Conservation (phyloP, 2,113 vertebrate species). For the Calidris pygmaea region DNA sequence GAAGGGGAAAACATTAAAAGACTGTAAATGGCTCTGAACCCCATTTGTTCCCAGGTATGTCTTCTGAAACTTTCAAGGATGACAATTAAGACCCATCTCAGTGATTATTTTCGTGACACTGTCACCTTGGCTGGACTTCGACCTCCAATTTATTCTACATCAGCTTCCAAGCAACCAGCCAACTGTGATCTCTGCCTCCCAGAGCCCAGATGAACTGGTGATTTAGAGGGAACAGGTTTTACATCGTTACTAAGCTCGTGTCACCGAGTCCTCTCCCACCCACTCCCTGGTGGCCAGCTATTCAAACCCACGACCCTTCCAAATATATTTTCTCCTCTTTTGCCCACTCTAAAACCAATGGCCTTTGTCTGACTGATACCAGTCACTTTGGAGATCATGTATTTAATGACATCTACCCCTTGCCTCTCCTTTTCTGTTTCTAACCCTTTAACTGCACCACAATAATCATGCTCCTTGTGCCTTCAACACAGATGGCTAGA, state of each 20-base stretch:
- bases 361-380: neutral
- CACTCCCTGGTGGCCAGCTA: neutral
- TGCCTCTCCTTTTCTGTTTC: neutral
- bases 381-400: neutral
- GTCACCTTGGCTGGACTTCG: neutral
- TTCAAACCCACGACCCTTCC: neutral
- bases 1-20: neutral
- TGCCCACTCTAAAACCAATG: neutral
- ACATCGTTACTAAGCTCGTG: neutral
- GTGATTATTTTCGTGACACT: constrained; percentile 5
- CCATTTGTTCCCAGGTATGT: neutral
- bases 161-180: neutral
- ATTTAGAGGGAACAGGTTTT: neutral
- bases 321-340: neutral
- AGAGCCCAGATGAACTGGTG: neutral
- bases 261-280: neutral
- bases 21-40: neutral
- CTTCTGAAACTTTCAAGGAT: constrained; percentile 19
- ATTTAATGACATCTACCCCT: neutral
- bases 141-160: constrained; percentile 3
- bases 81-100: constrained; percentile 8
- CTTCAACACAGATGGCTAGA: neutral
- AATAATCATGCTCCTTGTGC: accelerated
- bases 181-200: neutral
- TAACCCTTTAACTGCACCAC: neutral